A percentile compares a stretch with the other conserved stretches of the same genome.
phyloP scores from a whole-genome alignment of 2,888 invertebrate genomes.

The Agonopterix heracliana region DNA sequence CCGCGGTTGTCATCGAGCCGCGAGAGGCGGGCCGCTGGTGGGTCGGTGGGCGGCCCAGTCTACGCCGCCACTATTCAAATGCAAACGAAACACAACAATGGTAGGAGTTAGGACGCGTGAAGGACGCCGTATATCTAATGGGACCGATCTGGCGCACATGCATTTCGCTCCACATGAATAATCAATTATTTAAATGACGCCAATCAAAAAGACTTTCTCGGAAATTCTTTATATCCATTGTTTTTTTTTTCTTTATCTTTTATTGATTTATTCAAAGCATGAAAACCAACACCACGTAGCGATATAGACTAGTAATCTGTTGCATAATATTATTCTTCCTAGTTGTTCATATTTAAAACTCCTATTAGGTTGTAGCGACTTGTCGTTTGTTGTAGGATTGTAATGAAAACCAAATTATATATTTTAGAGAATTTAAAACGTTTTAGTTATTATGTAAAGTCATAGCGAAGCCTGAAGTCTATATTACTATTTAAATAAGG shows the following conservation, averaged over 20 bases:
- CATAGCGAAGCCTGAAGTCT: constrained; percentile 73
- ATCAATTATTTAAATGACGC: constrained; percentile 71
- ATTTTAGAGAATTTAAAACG: constrained; percentile 72
- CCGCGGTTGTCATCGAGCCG: constrained; percentile 38
- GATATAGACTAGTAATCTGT: constrained; percentile 66
- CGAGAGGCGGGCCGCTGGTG: constrained; percentile 38
- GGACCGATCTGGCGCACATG: constrained; percentile 62
- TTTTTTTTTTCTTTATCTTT: constrained; percentile 29
- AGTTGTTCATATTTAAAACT: constrained; percentile 73
- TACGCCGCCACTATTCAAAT: constrained; percentile 65
- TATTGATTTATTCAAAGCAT: constrained; percentile 26
- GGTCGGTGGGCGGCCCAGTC: constrained; percentile 55
- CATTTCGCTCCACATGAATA: constrained; percentile 71
- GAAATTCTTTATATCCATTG: constrained; percentile 40
- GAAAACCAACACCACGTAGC: constrained; percentile 52
- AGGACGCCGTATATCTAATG: constrained; percentile 72
- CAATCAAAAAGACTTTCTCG: constrained; percentile 60
- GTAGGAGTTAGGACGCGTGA: constrained; percentile 74
- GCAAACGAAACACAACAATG: constrained; percentile 69
- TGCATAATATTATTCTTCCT: constrained; percentile 73
- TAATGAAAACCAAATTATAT: constrained; percentile 76
- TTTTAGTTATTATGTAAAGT: constrained; percentile 73
- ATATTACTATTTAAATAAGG: constrained; percentile 71
- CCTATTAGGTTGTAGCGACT: constrained; percentile 71
- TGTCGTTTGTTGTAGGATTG: constrained; percentile 71